Conservation (phyloP, 1,140 invertebrate genomes). For the Adoxophyes honmai region DNA sequence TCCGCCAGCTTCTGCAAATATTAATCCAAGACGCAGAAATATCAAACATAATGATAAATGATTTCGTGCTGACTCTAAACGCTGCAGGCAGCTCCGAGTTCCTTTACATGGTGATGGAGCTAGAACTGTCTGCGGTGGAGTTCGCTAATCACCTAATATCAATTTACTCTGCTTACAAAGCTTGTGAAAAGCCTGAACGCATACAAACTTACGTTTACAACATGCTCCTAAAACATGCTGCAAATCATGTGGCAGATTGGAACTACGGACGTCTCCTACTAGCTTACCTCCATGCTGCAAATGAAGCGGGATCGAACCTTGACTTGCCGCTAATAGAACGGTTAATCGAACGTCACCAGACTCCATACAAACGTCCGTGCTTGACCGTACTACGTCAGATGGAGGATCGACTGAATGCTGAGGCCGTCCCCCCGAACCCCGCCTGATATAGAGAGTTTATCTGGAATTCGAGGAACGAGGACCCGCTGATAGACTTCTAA, state of each 20-base stretch:
- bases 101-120: constrained; percentile 24
- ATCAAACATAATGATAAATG: constrained; percentile 29
- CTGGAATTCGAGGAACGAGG: not conserved
- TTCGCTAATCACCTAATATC: constrained; percentile 38
- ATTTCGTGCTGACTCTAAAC: constrained; percentile 34
- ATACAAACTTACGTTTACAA: constrained; percentile 35
- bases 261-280: constrained; percentile 45
- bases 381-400: not conserved
- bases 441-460: not conserved
- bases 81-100: constrained; percentile 23
- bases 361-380: not conserved
- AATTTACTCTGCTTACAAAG: constrained; percentile 39
- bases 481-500: not conserved
- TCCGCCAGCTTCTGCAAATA: not conserved
- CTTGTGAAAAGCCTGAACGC: constrained; percentile 31
- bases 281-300: constrained; percentile 34
- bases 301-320: constrained; percentile 10
- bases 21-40: constrained; percentile 1
- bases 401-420: not conserved
- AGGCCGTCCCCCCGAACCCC: not conserved
- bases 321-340: not conserved
- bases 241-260: constrained; percentile 30
- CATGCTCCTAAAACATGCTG: constrained; percentile 23
- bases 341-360: not conserved
- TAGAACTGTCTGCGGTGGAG: constrained; percentile 28